Evolutionary conservation across 2,888 invertebrate species (phyloP), one percentile per base, ranked within the genome.

Genomic region (Diarsia rubi): DNA sequence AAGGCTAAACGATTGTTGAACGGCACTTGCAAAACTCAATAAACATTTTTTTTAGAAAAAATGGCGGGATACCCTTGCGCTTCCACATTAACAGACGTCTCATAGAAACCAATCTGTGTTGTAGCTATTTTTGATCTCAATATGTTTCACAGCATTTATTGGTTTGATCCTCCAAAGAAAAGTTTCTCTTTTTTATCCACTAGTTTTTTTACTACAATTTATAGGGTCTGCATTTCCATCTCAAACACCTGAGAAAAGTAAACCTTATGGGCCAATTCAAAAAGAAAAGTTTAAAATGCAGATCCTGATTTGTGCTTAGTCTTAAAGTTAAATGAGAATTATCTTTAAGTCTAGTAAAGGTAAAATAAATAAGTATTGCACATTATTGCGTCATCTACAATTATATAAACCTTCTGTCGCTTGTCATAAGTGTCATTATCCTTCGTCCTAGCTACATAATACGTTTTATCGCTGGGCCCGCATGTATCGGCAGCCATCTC

Each of bases 311-410:
- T 57, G 60, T 49, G 45, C 66, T 57, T 42, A 57, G 47, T 24
- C 42, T 69, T 19, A 63, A 78, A 69, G 44, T 52, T 79, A 54
- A 65, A 73, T 49, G 57, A 63, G 47, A 60, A 47, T 57, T 72
- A 62, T 75, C 60, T 63, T 75, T 64, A 70, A n/a, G 60, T 69
- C 66, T 68, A 77, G 45, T 70, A 73, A 68, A 72, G 49, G 71
- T 74, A 82, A 73, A 78, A 60, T 62, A 78, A 76, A 75, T 60
- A 79, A 80, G 78, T 86, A 84, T 88, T 88, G 76, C 86, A 72
- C 79, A 79, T 57, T 77, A 78, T 88, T 88, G 86, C 88, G 68
- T 88, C 88, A 88, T 82, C 37, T 63, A 24, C 57, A 72, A 69
- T 85, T 71, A 69, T 81, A 71, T 42, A 27, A 64, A 63, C 81